A percentile compares a stretch with the other conserved stretches of the same genome.
These are phyloP conservation scores for Vireo griseus DNA, from an alignment of 2,797 vertebrate genomes.

Conservation along the genomic window DNA sequence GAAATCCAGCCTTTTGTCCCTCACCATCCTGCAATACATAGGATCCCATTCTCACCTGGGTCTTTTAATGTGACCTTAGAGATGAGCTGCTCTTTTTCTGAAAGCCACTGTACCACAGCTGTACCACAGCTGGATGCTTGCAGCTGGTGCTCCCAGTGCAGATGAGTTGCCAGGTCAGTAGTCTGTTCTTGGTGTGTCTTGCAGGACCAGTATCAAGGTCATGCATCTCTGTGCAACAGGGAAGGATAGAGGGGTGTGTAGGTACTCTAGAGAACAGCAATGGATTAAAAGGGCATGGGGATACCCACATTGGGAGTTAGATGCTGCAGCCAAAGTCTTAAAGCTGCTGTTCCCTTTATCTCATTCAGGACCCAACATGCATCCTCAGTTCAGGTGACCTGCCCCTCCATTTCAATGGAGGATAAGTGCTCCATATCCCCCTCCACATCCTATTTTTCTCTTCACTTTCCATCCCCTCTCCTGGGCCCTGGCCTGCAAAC, in stretches of 20 bases:
- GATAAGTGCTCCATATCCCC: background rate
- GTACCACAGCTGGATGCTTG: background rate
- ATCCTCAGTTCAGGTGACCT: background rate
- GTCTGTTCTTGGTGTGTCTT: background rate
- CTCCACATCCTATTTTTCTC: background rate
- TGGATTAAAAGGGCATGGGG: background rate
- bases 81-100: background rate
- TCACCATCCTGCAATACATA: accelerated
- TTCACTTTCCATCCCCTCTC: background rate
- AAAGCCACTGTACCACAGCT: background rate
- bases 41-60: background rate
- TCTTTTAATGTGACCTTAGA: background rate
- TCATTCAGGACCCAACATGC: background rate
- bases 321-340: background rate
- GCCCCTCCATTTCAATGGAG: background rate
- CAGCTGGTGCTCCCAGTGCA: background rate
- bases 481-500: background rate
- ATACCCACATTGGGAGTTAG: background rate
- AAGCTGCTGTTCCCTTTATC: background rate
- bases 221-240: background rate
- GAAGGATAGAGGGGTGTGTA: background rate
- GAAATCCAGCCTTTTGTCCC: background rate
- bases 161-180: background rate
- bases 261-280: background rate
- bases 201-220: background rate